Percentiles rank a stretch among this genome's conserved stretches.
Evolutionary conservation across 2,888 invertebrate species (phyloP).

Genomic region (Cactoblastis cactorum): DNA sequence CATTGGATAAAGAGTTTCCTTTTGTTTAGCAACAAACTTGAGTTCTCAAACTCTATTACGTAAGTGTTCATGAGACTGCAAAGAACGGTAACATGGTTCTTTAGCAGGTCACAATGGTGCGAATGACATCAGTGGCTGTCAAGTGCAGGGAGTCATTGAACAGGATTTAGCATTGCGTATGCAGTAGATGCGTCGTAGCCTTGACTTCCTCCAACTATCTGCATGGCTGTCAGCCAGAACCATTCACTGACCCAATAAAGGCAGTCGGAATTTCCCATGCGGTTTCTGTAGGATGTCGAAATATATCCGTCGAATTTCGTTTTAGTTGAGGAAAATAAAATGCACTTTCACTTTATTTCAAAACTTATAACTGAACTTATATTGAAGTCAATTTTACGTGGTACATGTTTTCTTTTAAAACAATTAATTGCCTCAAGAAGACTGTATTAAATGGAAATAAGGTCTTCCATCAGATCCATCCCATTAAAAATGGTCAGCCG

Average conservation of each 20-base stretch:
- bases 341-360: not conserved
- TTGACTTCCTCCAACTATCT: constrained; percentile 57
- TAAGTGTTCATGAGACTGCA: constrained; percentile 64
- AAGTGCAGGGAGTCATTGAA: constrained; percentile 73
- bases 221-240: constrained; percentile 61
- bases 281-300: constrained; percentile 16
- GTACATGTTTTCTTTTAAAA: too few species aligned
- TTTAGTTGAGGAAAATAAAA: not conserved
- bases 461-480: constrained; percentile 25
- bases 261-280: constrained; percentile 43
- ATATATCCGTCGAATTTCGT: not conserved
- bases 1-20: constrained; percentile 46
- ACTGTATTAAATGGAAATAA: constrained; percentile 17
- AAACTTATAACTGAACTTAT: not conserved
- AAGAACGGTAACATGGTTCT: constrained; percentile 71
- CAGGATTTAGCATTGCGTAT: constrained; percentile 71
- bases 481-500: constrained; percentile 33
- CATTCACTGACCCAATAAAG: constrained; percentile 64
- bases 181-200: constrained; percentile 60
- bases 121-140: constrained; percentile 72
- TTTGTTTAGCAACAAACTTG: constrained; percentile 42
- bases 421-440: not conserved
- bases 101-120: constrained; percentile 72
- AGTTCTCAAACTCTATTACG: constrained; percentile 68
- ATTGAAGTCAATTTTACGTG: too few species aligned